phyloP scores from a whole-genome alignment of 2,113 vertebrate species.

The Mesocricetus auratus region DNA sequence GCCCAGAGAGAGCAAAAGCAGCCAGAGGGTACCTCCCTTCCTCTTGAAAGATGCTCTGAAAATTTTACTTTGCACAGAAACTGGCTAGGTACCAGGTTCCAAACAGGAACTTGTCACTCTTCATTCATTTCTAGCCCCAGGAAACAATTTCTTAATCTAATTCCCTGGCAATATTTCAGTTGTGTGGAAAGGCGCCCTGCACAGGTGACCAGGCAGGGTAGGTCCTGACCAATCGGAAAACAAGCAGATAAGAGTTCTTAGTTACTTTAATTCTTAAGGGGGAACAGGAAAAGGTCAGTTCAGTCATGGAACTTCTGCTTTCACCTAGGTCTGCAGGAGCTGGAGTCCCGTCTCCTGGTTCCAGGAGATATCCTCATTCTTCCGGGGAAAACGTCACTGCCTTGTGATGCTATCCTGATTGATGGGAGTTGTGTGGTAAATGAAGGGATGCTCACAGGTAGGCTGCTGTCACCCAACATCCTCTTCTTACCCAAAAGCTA shows the following conservation, averaged over 20 bases:
- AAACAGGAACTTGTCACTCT: background rate
- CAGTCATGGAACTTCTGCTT: background rate
- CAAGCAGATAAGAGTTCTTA: background rate
- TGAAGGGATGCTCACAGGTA: slow-evolving; percentile 88
- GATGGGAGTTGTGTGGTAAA: slow-evolving; percentile 86
- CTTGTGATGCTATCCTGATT: slow-evolving; percentile 84
- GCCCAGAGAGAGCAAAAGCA: background rate
- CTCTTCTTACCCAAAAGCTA: background rate
- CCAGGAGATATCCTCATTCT: slow-evolving; percentile 84
- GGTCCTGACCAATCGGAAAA: background rate
- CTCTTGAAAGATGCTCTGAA: too few relatives aligned
- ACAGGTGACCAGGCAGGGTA: background rate
- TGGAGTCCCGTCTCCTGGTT: slow-evolving; percentile 82
- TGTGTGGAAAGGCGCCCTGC: background rate
- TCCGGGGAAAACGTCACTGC: slow-evolving; percentile 78
- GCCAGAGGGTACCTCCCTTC: background rate
- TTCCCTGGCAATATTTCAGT: background rate
- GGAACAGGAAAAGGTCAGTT: background rate
- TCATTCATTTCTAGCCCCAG: background rate
- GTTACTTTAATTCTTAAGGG: slow-evolving; percentile 26
- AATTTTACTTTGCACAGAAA: background rate
- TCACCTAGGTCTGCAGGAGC: slow-evolving; percentile 76
- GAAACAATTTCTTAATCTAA: background rate
- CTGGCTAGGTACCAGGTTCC: background rate
- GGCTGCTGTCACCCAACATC: background rate